These are phyloP conservation scores for Sclerodermus sp. DNA, from an alignment of 2,888 invertebrate species.

Conservation along the genomic window DNA sequence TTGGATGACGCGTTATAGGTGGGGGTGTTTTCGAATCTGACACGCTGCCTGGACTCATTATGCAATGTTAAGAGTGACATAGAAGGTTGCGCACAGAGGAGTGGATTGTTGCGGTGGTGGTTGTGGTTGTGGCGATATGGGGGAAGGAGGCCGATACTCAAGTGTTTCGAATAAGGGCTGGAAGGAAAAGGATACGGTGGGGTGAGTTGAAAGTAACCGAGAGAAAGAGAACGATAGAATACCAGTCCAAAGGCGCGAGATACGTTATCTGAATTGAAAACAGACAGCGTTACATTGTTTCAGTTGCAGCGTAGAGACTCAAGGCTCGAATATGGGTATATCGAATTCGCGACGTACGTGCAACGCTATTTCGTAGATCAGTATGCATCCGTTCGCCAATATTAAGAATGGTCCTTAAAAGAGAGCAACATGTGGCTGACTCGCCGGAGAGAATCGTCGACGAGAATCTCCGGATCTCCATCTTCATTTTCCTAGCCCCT, in stretches of 20 bases:
- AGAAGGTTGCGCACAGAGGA: not conserved
- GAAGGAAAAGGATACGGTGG: not conserved
- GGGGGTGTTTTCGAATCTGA: constrained; percentile 30
- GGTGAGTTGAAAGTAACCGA: not conserved
- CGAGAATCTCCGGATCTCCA: not conserved
- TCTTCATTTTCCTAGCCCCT: too few species aligned
- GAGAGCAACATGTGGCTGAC: constrained; percentile 38
- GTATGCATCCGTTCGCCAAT: constrained; percentile 26
- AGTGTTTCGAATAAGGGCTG: too few species aligned
- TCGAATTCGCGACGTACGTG: constrained; percentile 25
- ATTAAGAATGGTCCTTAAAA: constrained; percentile 33
- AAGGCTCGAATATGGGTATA: constrained; percentile 6
- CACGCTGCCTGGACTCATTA: constrained; percentile 30
- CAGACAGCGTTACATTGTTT: constrained; percentile 36
- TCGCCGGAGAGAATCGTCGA: not conserved
- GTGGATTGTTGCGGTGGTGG: not conserved
- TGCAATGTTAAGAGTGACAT: constrained; percentile 10
- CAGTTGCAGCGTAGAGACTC: constrained; percentile 18
- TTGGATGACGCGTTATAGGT: constrained; percentile 30
- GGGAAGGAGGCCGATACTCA: constrained; percentile 5
- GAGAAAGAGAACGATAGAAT: too few species aligned
- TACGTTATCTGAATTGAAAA: constrained; percentile 44
- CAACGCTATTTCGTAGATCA: constrained; percentile 6
- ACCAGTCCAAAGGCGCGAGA: constrained; percentile 20
- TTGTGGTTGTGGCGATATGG: too few species aligned